These are phyloP conservation scores for Gouania willdenowi DNA, from an alignment of 2,797 vertebrate genomes.

Conservation along the genomic window DNA sequence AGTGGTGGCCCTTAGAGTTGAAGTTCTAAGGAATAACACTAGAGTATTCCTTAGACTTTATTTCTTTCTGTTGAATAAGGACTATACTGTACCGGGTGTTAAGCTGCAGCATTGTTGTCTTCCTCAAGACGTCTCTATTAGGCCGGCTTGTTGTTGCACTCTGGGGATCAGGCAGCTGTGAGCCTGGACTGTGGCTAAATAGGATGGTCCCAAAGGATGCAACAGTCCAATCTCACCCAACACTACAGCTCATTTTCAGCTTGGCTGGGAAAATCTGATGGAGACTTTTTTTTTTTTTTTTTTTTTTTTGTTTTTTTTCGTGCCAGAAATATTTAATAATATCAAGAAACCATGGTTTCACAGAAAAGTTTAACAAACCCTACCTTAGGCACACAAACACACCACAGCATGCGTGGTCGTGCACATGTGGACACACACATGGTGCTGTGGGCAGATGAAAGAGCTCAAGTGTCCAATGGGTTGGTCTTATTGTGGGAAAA, in stretches of 20 bases:
- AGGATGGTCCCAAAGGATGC: conserved; percentile 33
- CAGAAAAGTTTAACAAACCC: conserved; percentile 38
- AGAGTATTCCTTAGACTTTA: no score
- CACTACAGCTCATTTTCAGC: conserved; percentile 14
- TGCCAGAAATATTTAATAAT: neutral
- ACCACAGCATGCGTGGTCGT: conserved; percentile 1
- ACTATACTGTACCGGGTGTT: no score
- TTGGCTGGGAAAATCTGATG: no score
- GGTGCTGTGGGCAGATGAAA: conserved; percentile 61
- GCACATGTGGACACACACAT: conserved; percentile 22
- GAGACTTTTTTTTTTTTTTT: neutral
- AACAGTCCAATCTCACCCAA: conserved; percentile 22
- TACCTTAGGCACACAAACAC: conserved; percentile 20
- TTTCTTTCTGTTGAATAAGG: no score
- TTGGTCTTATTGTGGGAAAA: conserved; percentile 64
- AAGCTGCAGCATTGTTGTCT: conserved; percentile 5
- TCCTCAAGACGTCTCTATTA: conserved; percentile 45
- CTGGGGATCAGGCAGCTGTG: conserved; percentile 42
- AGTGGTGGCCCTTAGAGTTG: no score
- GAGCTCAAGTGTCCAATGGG: conserved; percentile 53
- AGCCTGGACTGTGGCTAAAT: conserved; percentile 45
- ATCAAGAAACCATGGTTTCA: neutral
- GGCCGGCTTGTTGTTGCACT: conserved; percentile 30
- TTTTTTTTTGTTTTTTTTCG: neutral
- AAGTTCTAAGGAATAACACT: no score